These are phyloP conservation scores for Xyrichtys novacula DNA, from an alignment of 2,797 vertebrate species.

Conservation along the genomic window DNA sequence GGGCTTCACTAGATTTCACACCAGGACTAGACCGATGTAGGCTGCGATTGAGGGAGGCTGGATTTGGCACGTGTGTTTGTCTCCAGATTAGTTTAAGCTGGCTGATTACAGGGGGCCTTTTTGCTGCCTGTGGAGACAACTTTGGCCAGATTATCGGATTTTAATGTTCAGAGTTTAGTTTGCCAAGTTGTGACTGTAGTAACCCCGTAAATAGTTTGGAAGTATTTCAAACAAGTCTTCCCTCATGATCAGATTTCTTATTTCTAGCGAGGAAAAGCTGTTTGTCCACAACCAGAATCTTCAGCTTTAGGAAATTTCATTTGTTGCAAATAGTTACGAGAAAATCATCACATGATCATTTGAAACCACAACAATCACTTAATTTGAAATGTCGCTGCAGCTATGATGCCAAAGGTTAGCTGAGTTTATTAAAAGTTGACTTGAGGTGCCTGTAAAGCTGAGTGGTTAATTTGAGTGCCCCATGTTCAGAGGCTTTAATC, in stretches of 20 bases:
- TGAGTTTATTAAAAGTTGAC: too few species aligned
- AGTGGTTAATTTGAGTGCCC: too few species aligned
- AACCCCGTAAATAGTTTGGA: slow-evolving; percentile 17
- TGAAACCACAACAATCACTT: too few species aligned
- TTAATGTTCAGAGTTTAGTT: slow-evolving; percentile 6
- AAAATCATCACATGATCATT: too few species aligned
- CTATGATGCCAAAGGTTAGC: too few species aligned
- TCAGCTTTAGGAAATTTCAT: too few species aligned
- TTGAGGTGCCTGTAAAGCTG: too few species aligned
- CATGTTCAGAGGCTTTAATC: too few species aligned
- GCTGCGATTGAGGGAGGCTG: slow-evolving; percentile 19
- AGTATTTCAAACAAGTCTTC: slow-evolving; percentile 7
- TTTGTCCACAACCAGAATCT: background rate
- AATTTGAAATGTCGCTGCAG: too few species aligned
- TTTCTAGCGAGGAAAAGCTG: background rate
- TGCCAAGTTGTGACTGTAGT: background rate
- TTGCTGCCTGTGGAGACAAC: slow-evolving; percentile 28
- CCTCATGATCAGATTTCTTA: slow-evolving; percentile 15
- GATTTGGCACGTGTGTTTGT: slow-evolving; percentile 47
- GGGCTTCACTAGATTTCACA: slow-evolving; percentile 46
- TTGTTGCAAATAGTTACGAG: too few species aligned
- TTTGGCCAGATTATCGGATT: slow-evolving; percentile 32
- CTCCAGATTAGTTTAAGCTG: slow-evolving; percentile 54
- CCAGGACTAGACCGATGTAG: slow-evolving; percentile 27
- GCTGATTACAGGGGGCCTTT: slow-evolving; percentile 23